Evolutionary conservation across 2,113 vertebrate species (phyloP), one percentile per base, ranked within the genome.

Genomic region (Gasterosteus aculeatus): DNA sequence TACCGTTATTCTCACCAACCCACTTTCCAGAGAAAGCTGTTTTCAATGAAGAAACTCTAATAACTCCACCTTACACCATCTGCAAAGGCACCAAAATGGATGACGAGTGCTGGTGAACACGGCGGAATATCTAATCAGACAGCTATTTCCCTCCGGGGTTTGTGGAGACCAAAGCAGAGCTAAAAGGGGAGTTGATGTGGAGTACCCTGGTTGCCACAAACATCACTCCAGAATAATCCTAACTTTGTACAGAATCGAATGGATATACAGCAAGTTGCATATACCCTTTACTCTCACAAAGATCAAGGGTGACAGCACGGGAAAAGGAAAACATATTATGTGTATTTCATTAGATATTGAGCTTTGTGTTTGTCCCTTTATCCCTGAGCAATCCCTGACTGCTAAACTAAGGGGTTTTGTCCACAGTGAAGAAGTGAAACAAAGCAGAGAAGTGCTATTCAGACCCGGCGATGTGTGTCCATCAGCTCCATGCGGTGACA

Each of bases 401-500:
- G 76, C 49, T 90, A 79, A 78, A 82, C 79, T 68, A 75, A 85
- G 79, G 77, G 80, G 80, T 57, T 77, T 26, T 83, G 87, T 90
- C 86, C 87, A 80, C 85, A 56, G 56, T 49, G 83, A 87, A 71
- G 83, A 83, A 72, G 78, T 80, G 85, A 81, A 79, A 83, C 75
- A 51, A 88, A 89, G 84, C 69, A 83, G 81, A 78, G 81, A 53
- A 83, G 5, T 56, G 35, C 68, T 80, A 35, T 82, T 68, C 80
- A 78, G 89, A 87, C 86, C 73, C 83, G 76, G 78, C 79, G 77
- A 62, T 81, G 80, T 76, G 88, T 84, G 91, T 89, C 93, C 85
- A 76, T 89, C 83, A 91, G 85, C 82, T 39, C 54, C 66, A 84
- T 75, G 86, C 83, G 83, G 82, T 87, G 89, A 89, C 83, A 87